A percentile compares a stretch with the other conserved stretches of the same genome.
Evolutionary conservation across 2,888 invertebrate genomes (phyloP).

Genomic region (Hyles lineata): DNA sequence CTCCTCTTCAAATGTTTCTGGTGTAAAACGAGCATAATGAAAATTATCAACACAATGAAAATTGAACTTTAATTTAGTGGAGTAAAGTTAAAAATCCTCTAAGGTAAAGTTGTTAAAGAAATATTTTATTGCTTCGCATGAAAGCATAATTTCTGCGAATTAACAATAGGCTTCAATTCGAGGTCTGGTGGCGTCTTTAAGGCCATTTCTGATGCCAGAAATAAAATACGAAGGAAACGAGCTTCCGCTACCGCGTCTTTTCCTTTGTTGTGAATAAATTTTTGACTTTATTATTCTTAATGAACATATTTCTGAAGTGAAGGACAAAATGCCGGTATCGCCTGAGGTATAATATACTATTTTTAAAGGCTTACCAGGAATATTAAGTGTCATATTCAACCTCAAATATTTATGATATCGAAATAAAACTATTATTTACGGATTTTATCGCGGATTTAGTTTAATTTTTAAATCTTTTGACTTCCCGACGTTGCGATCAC

Average conservation of each 20-base stretch:
- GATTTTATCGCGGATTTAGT: too few relatives aligned
- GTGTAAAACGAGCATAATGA: neutral
- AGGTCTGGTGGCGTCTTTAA: neutral
- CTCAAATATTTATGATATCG: too few relatives aligned
- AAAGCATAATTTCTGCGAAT: constrained; percentile 6
- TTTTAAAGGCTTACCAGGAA: too few relatives aligned
- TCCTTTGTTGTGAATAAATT: neutral
- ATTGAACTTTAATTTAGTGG: neutral
- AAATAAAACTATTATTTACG: too few relatives aligned
- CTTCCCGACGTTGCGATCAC: too few relatives aligned
- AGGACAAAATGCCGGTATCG: too few relatives aligned
- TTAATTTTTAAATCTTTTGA: too few relatives aligned
- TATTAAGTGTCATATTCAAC: too few relatives aligned
- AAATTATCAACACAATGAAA: neutral
- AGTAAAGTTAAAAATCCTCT: neutral
- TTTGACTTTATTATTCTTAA: too few relatives aligned
- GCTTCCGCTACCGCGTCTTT: neutral
- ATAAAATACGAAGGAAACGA: neutral
- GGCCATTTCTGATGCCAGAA: neutral
- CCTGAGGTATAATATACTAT: too few relatives aligned
- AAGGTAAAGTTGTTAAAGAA: neutral
- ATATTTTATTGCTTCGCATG: neutral
- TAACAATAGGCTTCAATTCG: constrained; percentile 1
- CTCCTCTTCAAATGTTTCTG: neutral
- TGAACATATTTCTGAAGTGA: too few relatives aligned